Evolutionary conservation across 1,140 invertebrate species (phyloP), one percentile per base, ranked within the genome.

Genomic region (Asbolus verrucosus): DNA sequence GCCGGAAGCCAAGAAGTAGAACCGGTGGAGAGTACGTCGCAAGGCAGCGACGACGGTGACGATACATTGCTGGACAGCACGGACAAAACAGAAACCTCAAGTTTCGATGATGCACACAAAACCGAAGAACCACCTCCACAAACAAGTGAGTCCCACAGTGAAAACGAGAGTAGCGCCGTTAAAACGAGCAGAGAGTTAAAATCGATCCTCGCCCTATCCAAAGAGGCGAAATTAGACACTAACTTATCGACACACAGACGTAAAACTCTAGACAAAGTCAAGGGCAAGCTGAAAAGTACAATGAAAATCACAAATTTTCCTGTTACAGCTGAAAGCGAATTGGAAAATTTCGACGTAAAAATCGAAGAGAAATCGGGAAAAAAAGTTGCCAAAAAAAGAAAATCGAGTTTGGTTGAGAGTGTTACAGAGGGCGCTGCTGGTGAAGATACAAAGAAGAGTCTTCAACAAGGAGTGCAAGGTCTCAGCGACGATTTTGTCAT

Each of bases 141-240:
- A 36, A 11, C 33, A 54, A 54, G 46, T 54, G 46, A 54, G 21
- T 54, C 19, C 9, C 8, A 8, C 13, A 16, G 18, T 13, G 46
- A 62, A 11, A 36, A 27, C 11, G 46, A 62, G 9, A 36, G 6
- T 15, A 38, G 9, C 30, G 36, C 31, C 16, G 14, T 38, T 6
- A 67, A 67, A 69, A 65, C 39, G 38, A 68, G 27, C 50, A 41
- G 77, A 46, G 79, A 80, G 70, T 65, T 81, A 6, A 79, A 79
- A 72, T 72, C 54, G 13, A 54, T 80, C 38, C 54, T 81, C 43
- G 77, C 74, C 38, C 61, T 79, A 11, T 77, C 77, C 14, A 81
- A 80, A 73, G 78, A 80, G 72, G 79, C 79, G 8, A 79, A 79
- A 46, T 63, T 80, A 38, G 75, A 81, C 14, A 79, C 76, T 1